A percentile compares a stretch with the other conserved stretches of the same genome.
Evolutionary conservation across 2,888 invertebrate genomes (phyloP).

Genomic region (Molorchus minor): DNA sequence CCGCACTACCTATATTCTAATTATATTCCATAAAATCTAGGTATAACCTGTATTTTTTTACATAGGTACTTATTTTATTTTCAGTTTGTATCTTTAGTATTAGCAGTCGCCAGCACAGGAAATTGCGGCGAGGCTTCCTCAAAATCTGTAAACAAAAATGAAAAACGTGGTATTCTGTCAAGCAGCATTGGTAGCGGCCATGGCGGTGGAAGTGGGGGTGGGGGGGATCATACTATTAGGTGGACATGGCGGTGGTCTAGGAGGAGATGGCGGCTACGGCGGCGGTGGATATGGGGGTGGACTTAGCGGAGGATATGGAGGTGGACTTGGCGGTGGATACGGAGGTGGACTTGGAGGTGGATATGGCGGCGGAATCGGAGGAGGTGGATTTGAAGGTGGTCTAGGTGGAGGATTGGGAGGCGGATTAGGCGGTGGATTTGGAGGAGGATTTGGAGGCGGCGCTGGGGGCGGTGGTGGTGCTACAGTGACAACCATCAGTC

Average conservation of each 20-base stretch:
- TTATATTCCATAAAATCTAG: not conserved
- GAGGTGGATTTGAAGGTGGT: no score
- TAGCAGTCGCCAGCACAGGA: slow-evolving; percentile 50
- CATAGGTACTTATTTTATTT: slow-evolving; percentile 6
- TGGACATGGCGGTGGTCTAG: slow-evolving; percentile 30
- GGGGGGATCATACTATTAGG: slow-evolving; percentile 34
- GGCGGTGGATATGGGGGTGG: no score
- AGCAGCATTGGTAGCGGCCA: slow-evolving; percentile 45
- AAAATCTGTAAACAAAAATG: slow-evolving; percentile 43
- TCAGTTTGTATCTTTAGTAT: slow-evolving; percentile 45
- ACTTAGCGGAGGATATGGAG: slow-evolving; percentile 37
- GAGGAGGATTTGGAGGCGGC: slow-evolving; percentile 24
- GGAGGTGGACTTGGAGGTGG: slow-evolving; percentile 34
- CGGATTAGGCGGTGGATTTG: not conserved
- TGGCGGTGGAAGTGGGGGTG: slow-evolving; percentile 31
- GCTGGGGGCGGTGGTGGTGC: slow-evolving; percentile 53
- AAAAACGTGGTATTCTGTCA: slow-evolving; percentile 51
- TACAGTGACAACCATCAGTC: slow-evolving; percentile 57
- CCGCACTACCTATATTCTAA: not conserved
- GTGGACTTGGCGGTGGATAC: slow-evolving; percentile 34
- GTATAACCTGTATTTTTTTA: not conserved
- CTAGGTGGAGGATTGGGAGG: not conserved
- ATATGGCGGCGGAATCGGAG: slow-evolving; percentile 27
- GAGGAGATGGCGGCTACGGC: no score
- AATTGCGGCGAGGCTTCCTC: slow-evolving; percentile 50